Percentiles rank a stretch among this genome's conserved stretches.
Evolutionary conservation across 2,797 vertebrate species (phyloP).

Genomic region (Melanotaenia trifasciata): DNA sequence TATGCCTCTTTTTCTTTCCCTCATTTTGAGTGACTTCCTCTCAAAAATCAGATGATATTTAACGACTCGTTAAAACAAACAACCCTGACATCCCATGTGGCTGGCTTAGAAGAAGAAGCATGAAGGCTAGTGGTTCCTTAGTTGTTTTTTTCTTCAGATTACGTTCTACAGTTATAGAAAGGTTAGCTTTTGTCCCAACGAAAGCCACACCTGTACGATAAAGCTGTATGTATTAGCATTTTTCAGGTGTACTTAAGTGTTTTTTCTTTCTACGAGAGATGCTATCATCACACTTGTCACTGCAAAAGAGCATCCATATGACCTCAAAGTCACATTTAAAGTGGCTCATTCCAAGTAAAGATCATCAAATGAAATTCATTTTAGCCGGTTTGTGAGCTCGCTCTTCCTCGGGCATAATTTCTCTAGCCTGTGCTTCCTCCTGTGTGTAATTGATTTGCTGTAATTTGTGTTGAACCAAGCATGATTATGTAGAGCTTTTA

Average conservation of each 20-base stretch:
- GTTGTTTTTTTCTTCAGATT: constrained; percentile 15
- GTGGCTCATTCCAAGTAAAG: background rate
- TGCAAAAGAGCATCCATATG: background rate
- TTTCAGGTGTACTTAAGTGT: background rate
- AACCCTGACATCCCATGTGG: constrained; percentile 23
- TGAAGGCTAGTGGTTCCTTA: constrained; percentile 34
- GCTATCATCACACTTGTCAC: background rate
- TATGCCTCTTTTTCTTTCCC: constrained; percentile 18
- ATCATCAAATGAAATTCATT: background rate
- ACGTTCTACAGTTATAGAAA: constrained; percentile 26
- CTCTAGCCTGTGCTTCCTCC: constrained; percentile 46
- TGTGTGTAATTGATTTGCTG: constrained; percentile 53
- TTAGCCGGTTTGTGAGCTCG: constrained; percentile 53
- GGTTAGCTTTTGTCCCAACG: constrained; percentile 63
- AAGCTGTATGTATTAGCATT: background rate
- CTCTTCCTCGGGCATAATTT: constrained; percentile 44
- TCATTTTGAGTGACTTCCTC: constrained; percentile 29
- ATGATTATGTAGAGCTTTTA: constrained; percentile 51
- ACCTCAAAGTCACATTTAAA: background rate
- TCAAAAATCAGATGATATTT: constrained; percentile 38
- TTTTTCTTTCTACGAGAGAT: background rate
- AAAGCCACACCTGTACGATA: constrained; percentile 26
- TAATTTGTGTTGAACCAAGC: constrained; percentile 49
- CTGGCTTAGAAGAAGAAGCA: constrained; percentile 54
- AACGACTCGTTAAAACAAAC: constrained; percentile 37